Evolutionary conservation across 2,113 vertebrate species (phyloP).

Genomic region (Bubo scandiacus): DNA sequence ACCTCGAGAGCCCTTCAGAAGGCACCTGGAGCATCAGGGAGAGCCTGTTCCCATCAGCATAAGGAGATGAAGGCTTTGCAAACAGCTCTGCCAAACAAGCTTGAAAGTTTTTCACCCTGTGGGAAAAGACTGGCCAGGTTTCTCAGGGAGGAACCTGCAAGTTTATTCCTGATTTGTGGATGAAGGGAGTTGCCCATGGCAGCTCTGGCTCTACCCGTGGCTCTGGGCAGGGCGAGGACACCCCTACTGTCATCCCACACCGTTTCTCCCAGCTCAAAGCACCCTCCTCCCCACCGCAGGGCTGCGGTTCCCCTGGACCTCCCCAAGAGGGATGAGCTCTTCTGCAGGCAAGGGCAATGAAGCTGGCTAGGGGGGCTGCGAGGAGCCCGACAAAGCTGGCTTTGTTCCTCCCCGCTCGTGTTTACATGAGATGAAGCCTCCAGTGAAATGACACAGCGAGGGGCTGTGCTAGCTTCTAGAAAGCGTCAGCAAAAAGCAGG

Average conservation of each 20-base stretch:
- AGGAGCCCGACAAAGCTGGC: accelerated
- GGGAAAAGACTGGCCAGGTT: neutral
- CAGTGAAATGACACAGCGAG: accelerated
- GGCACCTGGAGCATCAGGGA: neutral
- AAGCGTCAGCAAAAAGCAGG: neutral
- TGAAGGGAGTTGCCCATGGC: accelerated
- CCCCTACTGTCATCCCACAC: neutral
- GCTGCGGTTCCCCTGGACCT: neutral
- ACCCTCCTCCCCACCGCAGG: neutral
- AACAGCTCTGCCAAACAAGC: neutral
- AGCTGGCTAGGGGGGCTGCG: accelerated
- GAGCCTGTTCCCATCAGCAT: accelerated
- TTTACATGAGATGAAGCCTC: neutral
- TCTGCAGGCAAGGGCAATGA: accelerated
- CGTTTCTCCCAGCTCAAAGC: neutral
- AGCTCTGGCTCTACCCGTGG: neutral
- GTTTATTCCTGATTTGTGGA: neutral
- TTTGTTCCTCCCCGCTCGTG: neutral
- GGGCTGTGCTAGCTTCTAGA: neutral
- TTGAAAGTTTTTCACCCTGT: accelerated
- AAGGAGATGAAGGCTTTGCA: neutral
- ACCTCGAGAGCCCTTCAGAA: neutral
- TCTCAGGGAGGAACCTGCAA: neutral
- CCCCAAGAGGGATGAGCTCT: accelerated
- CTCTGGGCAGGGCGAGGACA: neutral